Base-by-base conservation (phyloP, 2,797 vertebrate species). In the Coregonus sp. region DNA sequence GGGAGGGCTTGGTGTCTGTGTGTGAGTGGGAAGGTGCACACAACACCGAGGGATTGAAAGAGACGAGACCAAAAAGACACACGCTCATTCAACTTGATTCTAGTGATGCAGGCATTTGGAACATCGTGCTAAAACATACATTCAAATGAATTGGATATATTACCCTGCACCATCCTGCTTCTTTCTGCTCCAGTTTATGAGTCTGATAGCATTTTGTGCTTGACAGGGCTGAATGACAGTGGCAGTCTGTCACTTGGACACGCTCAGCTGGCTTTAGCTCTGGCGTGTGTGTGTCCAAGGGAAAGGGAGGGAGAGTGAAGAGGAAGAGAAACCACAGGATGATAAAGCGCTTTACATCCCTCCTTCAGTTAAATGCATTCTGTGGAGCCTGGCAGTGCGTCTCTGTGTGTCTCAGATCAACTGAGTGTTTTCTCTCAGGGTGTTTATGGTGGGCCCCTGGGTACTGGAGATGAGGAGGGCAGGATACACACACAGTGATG, bases 231-330 rank as follows among this genome's bases (percentile, higher is more conserved):
- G 25, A 65, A 33, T 66, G 12, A 31, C 59, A 25, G 56, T 59
- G 18, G 16, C 75, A 31, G 31, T 59, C 67, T 77, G 69, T 67
- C 70, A 52, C 50, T 54, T 72, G 25, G 33, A 61, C 73, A 70
- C 29, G 61, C 72, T 25, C 25, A 25, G 25, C 25, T 25, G 15
- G 31, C 61, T 20, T 33, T 78, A 69, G 74, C 31, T 33, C 25
- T 25, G 25, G 59, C 70, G 74, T 77, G 77, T 70, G 76, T 73
- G 56, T 16, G 20, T 37, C 35, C 35, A 37, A 37, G 35, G 35
- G 35, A 37, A 37, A 37, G 35, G 35, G 35, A 37, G 35, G 3
- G 33, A 1, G 16, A 16, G 18, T 25, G 25, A 25, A 25, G 6
- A 33, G 15, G 14, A 20, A 37, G 35, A 74, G 12, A 50, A 40